Percentiles rank a stretch among this genome's conserved stretches.
These are phyloP conservation scores for Podarcis cretensis DNA, from an alignment of 2,113 vertebrate species.

Conservation along the genomic window DNA sequence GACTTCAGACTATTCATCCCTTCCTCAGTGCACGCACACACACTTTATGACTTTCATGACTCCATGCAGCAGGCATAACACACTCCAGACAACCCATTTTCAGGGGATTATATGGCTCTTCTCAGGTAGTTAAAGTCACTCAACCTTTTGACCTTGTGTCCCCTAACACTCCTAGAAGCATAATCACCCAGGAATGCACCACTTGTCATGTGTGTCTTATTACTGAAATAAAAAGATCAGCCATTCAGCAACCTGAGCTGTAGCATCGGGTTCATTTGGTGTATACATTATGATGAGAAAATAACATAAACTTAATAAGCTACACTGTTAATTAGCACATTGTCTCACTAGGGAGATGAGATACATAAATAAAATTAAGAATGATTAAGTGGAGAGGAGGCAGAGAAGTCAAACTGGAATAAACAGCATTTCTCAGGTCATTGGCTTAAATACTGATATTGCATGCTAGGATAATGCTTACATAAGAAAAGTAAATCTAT, in stretches of 20 bases:
- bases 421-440: constrained; percentile 69
- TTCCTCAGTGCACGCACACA: background rate
- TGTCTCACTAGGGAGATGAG: constrained; percentile 66
- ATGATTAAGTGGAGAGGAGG: constrained; percentile 50
- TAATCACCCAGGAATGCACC: constrained; percentile 12
- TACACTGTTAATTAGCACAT: constrained; percentile 74
- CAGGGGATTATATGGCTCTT: constrained; percentile 63
- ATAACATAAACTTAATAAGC: constrained; percentile 61
- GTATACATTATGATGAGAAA: constrained; percentile 35
- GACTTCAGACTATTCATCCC: background rate
- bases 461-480: constrained; percentile 55
- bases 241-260: constrained; percentile 50
- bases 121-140: constrained; percentile 63
- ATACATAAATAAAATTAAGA: constrained; percentile 69
- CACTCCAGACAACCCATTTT: constrained; percentile 55
- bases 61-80: constrained; percentile 47
- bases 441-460: constrained; percentile 64
- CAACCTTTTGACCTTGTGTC: constrained; percentile 63
- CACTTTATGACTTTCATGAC: background rate
- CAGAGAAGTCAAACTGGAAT: constrained; percentile 47
- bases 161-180: constrained; percentile 33
- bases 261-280: constrained; percentile 50
- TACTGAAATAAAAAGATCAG: constrained; percentile 62
- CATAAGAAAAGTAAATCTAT: constrained; percentile 61
- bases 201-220: constrained; percentile 55